A percentile compares a stretch with the other conserved stretches of the same genome.
These are phyloP conservation scores for Dasyurus viverrinus DNA, from an alignment of 2,113 vertebrate genomes.

Conservation along the genomic window DNA sequence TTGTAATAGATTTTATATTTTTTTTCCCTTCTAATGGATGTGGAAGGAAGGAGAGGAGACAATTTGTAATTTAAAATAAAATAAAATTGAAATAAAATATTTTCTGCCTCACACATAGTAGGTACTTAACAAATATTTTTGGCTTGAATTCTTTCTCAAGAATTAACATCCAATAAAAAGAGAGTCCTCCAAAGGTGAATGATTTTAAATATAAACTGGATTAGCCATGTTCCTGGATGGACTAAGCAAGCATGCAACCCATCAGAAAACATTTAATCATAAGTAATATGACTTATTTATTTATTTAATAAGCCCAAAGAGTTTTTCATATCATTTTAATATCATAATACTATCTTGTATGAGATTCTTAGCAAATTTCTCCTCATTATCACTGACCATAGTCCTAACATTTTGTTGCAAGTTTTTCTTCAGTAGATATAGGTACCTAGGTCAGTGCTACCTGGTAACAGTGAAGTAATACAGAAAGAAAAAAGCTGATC, in stretches of 20 bases:
- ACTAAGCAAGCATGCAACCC: conserved; percentile 38
- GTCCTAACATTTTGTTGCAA: not conserved
- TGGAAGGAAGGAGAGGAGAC: not conserved
- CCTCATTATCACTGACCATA: conserved; percentile 25
- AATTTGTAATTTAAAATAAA: not conserved
- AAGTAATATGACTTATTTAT: not conserved
- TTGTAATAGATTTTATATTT: not conserved
- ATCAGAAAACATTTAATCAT: conserved; percentile 38
- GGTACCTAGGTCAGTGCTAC: not conserved
- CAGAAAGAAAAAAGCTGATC: not conserved
- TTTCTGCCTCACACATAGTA: not conserved
- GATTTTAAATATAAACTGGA: not conserved
- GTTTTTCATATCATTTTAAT: conserved; percentile 21
- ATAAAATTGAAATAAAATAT: not conserved
- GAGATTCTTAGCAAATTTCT: not conserved
- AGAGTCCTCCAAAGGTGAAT: not conserved
- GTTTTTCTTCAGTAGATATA: conserved; percentile 17
- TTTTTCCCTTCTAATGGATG: not conserved
- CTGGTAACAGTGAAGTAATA: conserved; percentile 18
- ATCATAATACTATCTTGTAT: not conserved
- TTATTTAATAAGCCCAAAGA: conserved; percentile 1
- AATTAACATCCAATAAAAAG: not conserved
- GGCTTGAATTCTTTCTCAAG: not conserved
- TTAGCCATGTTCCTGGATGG: conserved; percentile 45
- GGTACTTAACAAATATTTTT: not conserved